Percentiles rank a stretch among this genome's conserved stretches.
phyloP scores from a whole-genome alignment of 1,140 invertebrate genomes.

The Lethrus apterus region DNA sequence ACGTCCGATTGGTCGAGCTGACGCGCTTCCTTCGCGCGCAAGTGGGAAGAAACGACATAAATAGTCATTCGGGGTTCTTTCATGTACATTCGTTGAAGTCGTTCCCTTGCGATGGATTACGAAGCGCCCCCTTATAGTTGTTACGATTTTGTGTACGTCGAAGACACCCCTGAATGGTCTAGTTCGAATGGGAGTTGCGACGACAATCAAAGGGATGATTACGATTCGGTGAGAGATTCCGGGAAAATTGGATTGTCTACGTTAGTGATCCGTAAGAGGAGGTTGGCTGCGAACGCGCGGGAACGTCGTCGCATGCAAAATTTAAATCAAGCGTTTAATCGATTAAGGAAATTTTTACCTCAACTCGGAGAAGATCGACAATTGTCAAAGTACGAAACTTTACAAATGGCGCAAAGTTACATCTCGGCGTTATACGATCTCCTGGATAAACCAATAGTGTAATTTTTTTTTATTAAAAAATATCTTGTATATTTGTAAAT shows the following conservation, averaged over 20 bases:
- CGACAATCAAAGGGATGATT: constrained; percentile 32
- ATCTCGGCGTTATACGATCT: constrained; percentile 84
- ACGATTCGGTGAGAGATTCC: constrained; percentile 39
- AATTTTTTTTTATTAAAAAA: too few species aligned
- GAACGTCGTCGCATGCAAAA: constrained; percentile 91
- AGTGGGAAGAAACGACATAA: too few species aligned
- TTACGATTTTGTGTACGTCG: constrained; percentile 8
- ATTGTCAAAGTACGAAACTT: constrained; percentile 92
- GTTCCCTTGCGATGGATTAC: background rate
- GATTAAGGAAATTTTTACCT: constrained; percentile 80
- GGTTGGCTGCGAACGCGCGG: constrained; percentile 85
- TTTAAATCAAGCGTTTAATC: constrained; percentile 88
- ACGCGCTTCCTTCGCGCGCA: too few species aligned
- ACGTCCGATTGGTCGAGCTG: too few species aligned
- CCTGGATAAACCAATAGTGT: constrained; percentile 26
- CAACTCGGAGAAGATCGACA: constrained; percentile 84
- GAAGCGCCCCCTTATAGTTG: constrained; percentile 8
- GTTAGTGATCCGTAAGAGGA: constrained; percentile 68
- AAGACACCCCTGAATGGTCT: constrained; percentile 18
- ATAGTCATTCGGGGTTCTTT: constrained; percentile 9
- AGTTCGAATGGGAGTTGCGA: constrained; percentile 25
- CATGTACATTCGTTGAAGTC: constrained; percentile 6
- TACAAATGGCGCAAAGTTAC: constrained; percentile 96
- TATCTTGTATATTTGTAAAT: too few species aligned
- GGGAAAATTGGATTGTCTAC: constrained; percentile 62